Evolutionary conservation across 1,140 invertebrate genomes (phyloP), one percentile per base, ranked within the genome.

Genomic region (Plutomurus gul): DNA sequence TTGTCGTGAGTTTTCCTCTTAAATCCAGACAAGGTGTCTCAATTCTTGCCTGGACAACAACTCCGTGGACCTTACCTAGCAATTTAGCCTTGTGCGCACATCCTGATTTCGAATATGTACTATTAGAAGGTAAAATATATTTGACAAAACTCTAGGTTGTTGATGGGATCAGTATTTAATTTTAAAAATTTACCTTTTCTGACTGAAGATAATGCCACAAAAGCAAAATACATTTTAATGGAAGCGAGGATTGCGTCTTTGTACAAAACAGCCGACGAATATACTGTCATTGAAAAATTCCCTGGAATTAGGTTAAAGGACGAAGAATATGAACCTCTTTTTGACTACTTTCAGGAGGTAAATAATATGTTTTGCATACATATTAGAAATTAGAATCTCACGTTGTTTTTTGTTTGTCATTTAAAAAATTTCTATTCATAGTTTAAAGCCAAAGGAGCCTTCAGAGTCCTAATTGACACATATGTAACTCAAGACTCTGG

Each of bases 51-150:
- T 99, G 98, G 98, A 99, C 98, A 16, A 99, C 98, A 18, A 99
- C 98, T 11, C 98, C 98, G 1, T 99, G 98, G 98, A 99, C 98
- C 20, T 88, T 99, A 74, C 98, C 98, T 0, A 98, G 96, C 83
- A 99, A 99, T 88, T 86, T 99, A 81, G 91, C 96, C 1, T 90
- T 98, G 0, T 98, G 96, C 89, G 96, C 99, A 2, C 94, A 99
- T 89, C 92, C 96, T 16, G 92, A 92, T 27, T 89, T 96, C 82
- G 91, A 89, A 40, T 99, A 99, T 87, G 90, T 96, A 0, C 92
- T 95, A 87, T 87, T 96, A 2, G 88, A 91, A 87, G 89, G 88
- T 88, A 84, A n/a, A n/a, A n/a, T n/a, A n/a, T n/a, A n/a, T n/a
- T n/a, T n/a, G n/a, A n/a, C n/a, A n/a, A 83, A 49, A 72, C 83